These are phyloP conservation scores for Monomorium pharaonis DNA, from an alignment of 1,140 invertebrate genomes.

Conservation along the genomic window DNA sequence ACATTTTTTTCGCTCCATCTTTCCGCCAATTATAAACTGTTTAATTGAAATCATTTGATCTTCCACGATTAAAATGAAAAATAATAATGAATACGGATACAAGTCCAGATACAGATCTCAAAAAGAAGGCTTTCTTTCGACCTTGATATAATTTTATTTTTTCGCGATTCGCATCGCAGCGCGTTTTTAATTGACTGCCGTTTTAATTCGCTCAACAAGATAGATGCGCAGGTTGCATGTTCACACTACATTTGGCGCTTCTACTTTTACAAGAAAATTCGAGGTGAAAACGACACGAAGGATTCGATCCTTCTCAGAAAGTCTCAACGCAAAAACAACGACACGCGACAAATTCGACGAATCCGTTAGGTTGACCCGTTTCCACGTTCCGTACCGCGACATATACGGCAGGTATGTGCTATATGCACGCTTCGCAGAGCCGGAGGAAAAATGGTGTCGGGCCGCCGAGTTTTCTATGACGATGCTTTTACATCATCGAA, in stretches of 20 bases:
- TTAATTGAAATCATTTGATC: conserved; percentile 16
- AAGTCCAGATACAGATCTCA: not conserved
- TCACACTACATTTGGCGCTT: not conserved
- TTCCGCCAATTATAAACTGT: not conserved
- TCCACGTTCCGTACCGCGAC: conserved; percentile 2
- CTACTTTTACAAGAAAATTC: conserved; percentile 7
- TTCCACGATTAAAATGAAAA: not conserved
- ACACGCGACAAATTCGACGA: conserved; percentile 23
- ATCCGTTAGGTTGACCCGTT: conserved; percentile 41
- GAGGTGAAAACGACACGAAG: not conserved
- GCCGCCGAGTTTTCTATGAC: not conserved
- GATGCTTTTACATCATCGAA: conserved; percentile 41
- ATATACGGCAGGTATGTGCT: not conserved
- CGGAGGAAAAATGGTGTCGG: conserved; percentile 24
- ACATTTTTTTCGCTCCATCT: not conserved
- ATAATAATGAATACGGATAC: not conserved
- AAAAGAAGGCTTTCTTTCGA: conserved; percentile 24
- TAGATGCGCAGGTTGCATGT: conserved; percentile 1
- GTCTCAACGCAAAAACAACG: not conserved
- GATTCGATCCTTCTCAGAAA: conserved; percentile 18
- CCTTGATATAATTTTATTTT: conserved; percentile 24
- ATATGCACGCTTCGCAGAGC: not conserved
- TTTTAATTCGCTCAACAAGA: conserved; percentile 32
- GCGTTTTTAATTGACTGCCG: conserved; percentile 45
- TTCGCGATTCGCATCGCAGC: not conserved